Evolutionary conservation across 2,113 vertebrate genomes (phyloP).

Genomic region (mouse (Mus musculus)): DNA sequence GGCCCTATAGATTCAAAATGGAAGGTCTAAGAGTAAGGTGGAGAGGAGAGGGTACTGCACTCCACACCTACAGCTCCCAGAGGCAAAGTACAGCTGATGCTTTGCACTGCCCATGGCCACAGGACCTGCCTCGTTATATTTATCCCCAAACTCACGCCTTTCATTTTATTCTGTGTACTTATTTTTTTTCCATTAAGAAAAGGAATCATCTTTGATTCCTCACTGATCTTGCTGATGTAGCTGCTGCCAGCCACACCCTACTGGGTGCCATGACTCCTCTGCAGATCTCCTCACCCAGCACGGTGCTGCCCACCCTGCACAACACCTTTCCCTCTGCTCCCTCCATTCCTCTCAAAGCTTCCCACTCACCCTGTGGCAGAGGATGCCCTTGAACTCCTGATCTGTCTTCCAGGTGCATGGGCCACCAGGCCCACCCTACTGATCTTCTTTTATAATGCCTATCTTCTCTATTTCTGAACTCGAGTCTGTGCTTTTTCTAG

Average conservation of each 20-base stretch:
- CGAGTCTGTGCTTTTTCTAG: slow-evolving; percentile 31
- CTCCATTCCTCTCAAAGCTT: neutral
- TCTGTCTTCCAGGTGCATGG: neutral
- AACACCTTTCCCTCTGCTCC: neutral
- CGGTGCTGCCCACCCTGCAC: neutral
- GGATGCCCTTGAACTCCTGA: neutral
- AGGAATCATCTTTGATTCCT: neutral
- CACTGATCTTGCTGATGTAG: neutral
- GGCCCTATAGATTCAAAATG: neutral
- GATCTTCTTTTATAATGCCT: slow-evolving; percentile 15
- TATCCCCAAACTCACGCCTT: neutral
- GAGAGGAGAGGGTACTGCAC: neutral
- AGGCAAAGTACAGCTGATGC: neutral
- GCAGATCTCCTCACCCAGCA: neutral
- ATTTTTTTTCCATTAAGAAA: neutral
- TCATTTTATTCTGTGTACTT: neutral
- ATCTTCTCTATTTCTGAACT: slow-evolving; percentile 62
- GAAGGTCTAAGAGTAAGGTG: neutral
- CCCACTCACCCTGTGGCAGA: neutral
- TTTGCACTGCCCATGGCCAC: neutral
- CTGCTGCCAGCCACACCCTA: rapidly evolving
- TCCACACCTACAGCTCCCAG: neutral
- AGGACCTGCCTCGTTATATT: neutral
- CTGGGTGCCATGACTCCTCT: neutral
- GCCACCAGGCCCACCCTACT: neutral